Percentiles rank a stretch among this genome's conserved stretches.
Conservation (phyloP, 2,797 vertebrate genomes). For the Carcharodon carcharias region DNA sequence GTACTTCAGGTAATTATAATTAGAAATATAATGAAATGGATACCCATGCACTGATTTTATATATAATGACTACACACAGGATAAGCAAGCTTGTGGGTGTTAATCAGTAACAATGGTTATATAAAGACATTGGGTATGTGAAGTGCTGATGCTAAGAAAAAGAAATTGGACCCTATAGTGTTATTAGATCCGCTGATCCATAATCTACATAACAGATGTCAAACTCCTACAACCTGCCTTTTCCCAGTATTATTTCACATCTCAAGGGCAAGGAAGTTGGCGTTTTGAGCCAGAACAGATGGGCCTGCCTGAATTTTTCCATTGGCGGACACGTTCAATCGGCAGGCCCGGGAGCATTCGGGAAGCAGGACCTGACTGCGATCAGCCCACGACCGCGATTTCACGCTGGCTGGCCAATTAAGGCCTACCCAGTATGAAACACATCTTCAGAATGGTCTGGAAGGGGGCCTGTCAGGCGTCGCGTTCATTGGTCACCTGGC, state of each 20-base stretch:
- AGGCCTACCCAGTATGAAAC: too few relatives aligned
- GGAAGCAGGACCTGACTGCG: too few relatives aligned
- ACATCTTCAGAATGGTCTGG: too few relatives aligned
- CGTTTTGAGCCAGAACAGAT: not conserved
- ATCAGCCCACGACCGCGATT: too few relatives aligned
- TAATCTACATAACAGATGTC: not conserved
- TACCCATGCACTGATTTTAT: not conserved
- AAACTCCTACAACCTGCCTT: not conserved
- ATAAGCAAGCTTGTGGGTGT: not conserved
- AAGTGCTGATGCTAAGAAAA: not conserved
- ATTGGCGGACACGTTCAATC: too few relatives aligned
- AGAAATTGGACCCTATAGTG: not conserved
- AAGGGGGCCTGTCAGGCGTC: too few relatives aligned
- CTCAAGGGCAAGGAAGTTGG: not conserved
- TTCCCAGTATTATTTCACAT: not conserved
- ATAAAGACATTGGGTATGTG: not conserved
- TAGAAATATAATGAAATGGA: too few relatives aligned
- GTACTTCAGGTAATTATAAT: too few relatives aligned
- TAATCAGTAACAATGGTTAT: not conserved
- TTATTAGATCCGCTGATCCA: not conserved
- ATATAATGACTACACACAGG: not conserved
- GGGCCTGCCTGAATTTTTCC: too few relatives aligned
- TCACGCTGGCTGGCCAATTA: too few relatives aligned
- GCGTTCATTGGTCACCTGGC: too few relatives aligned
- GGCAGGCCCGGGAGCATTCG: too few relatives aligned